A percentile compares a stretch with the other conserved stretches of the same genome.
Conservation (phyloP, 1,140 invertebrate genomes). For the Pomacea maculata region DNA sequence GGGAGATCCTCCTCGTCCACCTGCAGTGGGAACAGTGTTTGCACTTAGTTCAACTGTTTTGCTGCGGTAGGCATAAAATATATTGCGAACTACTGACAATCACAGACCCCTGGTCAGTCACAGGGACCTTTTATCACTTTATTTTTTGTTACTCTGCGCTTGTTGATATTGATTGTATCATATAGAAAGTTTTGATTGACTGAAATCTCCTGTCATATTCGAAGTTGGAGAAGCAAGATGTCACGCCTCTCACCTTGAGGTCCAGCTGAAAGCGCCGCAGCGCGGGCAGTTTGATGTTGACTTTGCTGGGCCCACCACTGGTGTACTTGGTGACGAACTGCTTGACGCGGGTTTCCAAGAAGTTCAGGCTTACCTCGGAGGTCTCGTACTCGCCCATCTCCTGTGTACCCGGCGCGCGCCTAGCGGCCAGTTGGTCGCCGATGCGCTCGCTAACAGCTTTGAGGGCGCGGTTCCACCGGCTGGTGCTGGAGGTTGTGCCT, state of each 20-base stretch:
- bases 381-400: constrained; percentile 49
- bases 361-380: constrained; percentile 38
- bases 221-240: too few species aligned
- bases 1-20: constrained; percentile 31
- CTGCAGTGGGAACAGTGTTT: constrained; percentile 21
- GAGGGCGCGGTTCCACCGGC: constrained; percentile 37
- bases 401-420: constrained; percentile 1
- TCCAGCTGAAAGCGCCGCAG: constrained; percentile 44
- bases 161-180: too few species aligned
- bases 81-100: too few species aligned
- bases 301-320: constrained; percentile 15
- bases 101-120: too few species aligned
- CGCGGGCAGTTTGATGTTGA: constrained; percentile 46
- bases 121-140: too few species aligned
- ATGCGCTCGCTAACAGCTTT: constrained; percentile 50
- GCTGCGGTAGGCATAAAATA: too few species aligned
- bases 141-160: too few species aligned
- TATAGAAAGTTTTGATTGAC: too few species aligned
- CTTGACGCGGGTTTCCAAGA: constrained; percentile 49
- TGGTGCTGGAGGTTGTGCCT: background rate
- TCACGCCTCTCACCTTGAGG: constrained; percentile 12
- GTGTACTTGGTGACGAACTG: constrained; percentile 51
- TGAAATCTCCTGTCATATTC: too few species aligned
- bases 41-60: background rate
- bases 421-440: constrained; percentile 31